Evolutionary conservation across 2,797 vertebrate species (phyloP), one percentile per base, ranked within the genome.

Genomic region (Monodelphis domestica): DNA sequence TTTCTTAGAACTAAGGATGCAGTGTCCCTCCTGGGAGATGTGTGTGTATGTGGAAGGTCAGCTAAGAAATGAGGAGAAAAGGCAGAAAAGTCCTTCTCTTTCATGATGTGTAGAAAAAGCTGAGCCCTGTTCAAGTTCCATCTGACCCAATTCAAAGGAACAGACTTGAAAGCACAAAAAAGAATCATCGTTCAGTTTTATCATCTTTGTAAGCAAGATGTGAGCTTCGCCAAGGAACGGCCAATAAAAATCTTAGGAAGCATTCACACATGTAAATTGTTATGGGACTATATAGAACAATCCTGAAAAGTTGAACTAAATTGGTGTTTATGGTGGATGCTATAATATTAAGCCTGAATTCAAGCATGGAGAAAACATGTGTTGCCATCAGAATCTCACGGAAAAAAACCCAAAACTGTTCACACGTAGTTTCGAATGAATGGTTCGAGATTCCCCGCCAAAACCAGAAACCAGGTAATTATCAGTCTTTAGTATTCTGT

Each of bases 401-500:
- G 52, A 88, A 53, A 56, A 45, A 59, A 38, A 78, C 92, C 93
- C 87, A 92, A 93, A 95, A 63, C 93, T 45, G 91, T 94, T 96
- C 87, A 90, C 84, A 54, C 94, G 26, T 90, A 89, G 96, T 91
- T 97, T 90, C 91, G 94, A 78, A 91, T 93, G 45, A 96, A 5
- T 38, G 50, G 45, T 87, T 97, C 53, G 2, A 54, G n/a, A 92
- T 28, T 89, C 94, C 90, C 93, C 78, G 70, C 55, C 10, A 92
- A 93, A 94, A 91, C 89, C 93, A 57, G 59, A 95, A 93, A 50
- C 51, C 87, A 93, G 89, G 51, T 54, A 88, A 38, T 0, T 89
- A 93, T 96, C 89, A 38, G 87, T 78, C 70, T 95, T 24, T 30
- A 52, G 33, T 59, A 93, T 91, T 89, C 95, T 50, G 94, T n/a